Base-by-base conservation (phyloP, 2,888 invertebrate species). In the Ichneumoninae sp. region DNA sequence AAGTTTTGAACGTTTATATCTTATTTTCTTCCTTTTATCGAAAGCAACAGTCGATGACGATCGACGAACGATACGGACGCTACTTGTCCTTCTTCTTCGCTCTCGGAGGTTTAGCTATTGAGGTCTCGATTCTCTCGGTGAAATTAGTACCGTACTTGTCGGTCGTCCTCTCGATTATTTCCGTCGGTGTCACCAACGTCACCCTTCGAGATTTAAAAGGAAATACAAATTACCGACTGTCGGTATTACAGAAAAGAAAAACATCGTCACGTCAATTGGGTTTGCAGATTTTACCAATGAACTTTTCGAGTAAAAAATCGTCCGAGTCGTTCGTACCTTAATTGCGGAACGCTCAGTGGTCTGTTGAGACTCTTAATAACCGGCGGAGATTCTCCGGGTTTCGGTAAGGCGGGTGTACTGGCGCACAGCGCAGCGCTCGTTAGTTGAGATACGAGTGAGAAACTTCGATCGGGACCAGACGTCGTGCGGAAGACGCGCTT, bases 371-470 rank as follows among this genome's bases (percentile, higher is more conserved):
- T 95, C 89, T 95, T 95, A 66, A 95, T 95, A 71, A 95, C 94
- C 3, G 95, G 95, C n/a, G 95, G 94, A 1, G 94, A 93, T 54
- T 93, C 92, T 22, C 92, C 90, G 50, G 94, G 94, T 57, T 94
- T 94, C 22, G 95, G 95, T 85, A 96, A 93, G 40, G 95, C 95
- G 2, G 95, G 95, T 76, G 95, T 95, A 89, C 95, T 95, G 52
- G 95, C 95, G 90, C 95, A 95, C 16, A 95, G 93, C 1, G 95
- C 95, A 0, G 96, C 95, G 71, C 95, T 94, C 30, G 95, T 95
- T 74, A 95, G 91, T 88, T 95, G 95, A 22, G 95, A 94, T 36
- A 95, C 95, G 79, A 95, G 89, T 16, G 94, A 93, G 84, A 94
- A 94, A 88, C 94, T 94, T 74, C 94, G 94, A 85, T 94, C 94